Evolutionary conservation across 2,888 invertebrate species (phyloP).

Genomic region (Trachelus troglodyta): DNA sequence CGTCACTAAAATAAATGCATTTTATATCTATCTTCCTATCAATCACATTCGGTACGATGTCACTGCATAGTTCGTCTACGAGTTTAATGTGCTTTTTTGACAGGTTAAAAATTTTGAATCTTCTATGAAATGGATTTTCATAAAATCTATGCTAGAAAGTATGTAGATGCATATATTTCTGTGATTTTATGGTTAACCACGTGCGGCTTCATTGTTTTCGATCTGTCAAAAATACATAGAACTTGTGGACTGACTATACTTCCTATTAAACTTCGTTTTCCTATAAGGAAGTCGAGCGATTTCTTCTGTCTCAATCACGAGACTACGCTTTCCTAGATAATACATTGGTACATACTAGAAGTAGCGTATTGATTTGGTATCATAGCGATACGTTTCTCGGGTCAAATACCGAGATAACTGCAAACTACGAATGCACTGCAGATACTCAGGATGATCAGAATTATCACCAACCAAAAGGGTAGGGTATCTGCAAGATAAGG

Average conservation of each 20-base stretch:
- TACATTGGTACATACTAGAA: neutral
- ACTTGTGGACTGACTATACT: neutral
- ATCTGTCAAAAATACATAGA: neutral
- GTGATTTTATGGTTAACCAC: neutral
- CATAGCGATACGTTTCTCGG: constrained; percentile 19
- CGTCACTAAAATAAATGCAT: neutral
- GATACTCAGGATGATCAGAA: constrained; percentile 80
- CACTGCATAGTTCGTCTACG: neutral
- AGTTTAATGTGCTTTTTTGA: neutral
- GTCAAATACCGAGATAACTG: constrained; percentile 82
- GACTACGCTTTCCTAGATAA: neutral
- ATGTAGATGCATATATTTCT: neutral
- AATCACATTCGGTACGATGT: neutral
- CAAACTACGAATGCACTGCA: constrained; percentile 84
- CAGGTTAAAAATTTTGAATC: neutral
- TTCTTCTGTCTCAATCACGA: neutral
- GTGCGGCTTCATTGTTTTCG: too few relatives aligned
- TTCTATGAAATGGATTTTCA: neutral
- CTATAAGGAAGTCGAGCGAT: neutral
- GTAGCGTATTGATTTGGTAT: constrained; percentile 12
- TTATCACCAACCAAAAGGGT: constrained; percentile 83
- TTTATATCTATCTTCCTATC: neutral
- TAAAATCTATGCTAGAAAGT: neutral
- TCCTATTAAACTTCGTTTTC: neutral
- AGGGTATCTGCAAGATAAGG: constrained; percentile 76